A percentile compares a stretch with the other conserved stretches of the same genome.
Conservation (phyloP, 2,888 invertebrate species). For the Neocrepidodera transversa region DNA sequence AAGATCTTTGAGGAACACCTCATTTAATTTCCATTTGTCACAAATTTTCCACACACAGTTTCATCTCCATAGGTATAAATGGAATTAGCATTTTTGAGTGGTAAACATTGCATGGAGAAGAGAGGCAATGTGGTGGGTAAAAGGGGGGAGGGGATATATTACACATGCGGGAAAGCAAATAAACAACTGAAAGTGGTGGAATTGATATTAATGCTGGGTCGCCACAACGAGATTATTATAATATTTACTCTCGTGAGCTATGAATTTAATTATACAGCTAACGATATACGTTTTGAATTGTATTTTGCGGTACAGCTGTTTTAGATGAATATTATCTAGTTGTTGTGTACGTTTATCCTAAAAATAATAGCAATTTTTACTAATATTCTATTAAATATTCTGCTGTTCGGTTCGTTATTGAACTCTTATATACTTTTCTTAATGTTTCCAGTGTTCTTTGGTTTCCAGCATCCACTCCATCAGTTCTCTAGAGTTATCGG, state of each 20-base stretch:
- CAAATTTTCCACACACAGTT: background rate
- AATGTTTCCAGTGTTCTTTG: no score
- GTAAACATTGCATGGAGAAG: background rate
- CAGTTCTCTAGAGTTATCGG: no score
- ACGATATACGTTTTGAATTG: conserved; percentile 9
- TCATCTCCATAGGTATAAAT: background rate
- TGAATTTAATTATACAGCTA: conserved; percentile 18
- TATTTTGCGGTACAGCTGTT: conserved; percentile 9
- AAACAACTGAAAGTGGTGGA: conserved; percentile 9
- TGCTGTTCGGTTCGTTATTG: no score
- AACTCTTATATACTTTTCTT: no score
- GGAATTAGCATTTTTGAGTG: conserved; percentile 1
- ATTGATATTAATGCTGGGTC: conserved; percentile 21
- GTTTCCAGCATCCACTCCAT: no score
- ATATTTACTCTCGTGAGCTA: conserved; percentile 19
- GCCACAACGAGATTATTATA: conserved; percentile 22
- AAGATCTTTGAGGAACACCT: no score
- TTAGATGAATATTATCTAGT: no score
- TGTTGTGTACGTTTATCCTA: no score
- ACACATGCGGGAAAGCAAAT: conserved; percentile 7
- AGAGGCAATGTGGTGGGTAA: background rate
- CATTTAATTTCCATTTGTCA: no score
- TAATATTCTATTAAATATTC: no score
- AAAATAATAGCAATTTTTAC: no score
- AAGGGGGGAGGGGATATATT: background rate